Base-by-base conservation (phyloP, 1,140 invertebrate genomes). In the Cherax destructor region DNA sequence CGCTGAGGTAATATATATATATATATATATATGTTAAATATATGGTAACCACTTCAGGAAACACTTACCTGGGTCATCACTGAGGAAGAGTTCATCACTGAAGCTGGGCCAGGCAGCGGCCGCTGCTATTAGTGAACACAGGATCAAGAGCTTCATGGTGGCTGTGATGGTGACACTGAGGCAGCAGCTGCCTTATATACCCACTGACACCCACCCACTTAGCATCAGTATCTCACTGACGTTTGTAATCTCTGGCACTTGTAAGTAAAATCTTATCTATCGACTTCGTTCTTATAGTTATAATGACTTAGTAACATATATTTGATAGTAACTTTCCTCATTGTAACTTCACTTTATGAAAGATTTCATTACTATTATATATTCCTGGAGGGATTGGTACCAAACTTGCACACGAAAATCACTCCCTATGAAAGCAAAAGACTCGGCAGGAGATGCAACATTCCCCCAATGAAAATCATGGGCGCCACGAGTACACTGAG, bases 81-180 rank as follows among this genome's bases (percentile, higher is more conserved):
- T 52, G 18, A 50, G 83, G 83, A 50, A 86, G 52, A 52, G 69
- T 2, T 76, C 47, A 16, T 18, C 50, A 21, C 7, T 30, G 16
- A 61, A 59, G 56, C 85, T 86, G 10, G 85, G 85, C 85, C 74
- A 86, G 74, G 72, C 85, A 18, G 85, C 74, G n/a, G 85, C 85
- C n/a, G 74, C 72, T 9, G 47, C 74, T 24, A 86, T 74, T 50
- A 86, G 72, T 21, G 74, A 24, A 30, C 72, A 77, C 72, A 86
- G 47, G 85, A 86, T 50, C 16, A 78, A 24, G 47, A 78, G 47
- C 50, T 86, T 77, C 85, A 86, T 86, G 72, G 52, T 78, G 85
- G 41, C 21, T 7, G 72, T 47, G 41, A 30, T 59, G 21, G 74
- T 59, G 11, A 30, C 30, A 9, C 18, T 4, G 13, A 4, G 10